phyloP scores from a whole-genome alignment of 2,113 vertebrate genomes.

The Pelmatolapia mariae region DNA sequence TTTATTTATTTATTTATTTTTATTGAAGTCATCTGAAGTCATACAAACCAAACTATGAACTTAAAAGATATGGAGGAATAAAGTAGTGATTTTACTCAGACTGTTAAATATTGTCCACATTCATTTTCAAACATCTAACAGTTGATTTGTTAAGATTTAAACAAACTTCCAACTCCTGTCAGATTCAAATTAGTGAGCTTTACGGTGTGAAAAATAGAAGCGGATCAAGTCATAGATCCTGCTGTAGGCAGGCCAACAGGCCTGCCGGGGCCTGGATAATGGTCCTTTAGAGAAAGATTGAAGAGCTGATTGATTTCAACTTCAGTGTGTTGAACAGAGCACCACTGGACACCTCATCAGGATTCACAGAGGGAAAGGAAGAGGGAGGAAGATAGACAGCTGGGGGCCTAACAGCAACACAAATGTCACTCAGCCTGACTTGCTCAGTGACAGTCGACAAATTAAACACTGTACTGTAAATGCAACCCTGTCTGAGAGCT shows the following conservation, averaged over 20 bases:
- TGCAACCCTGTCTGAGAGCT: slow-evolving; percentile 23
- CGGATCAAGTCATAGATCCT: slow-evolving; percentile 17
- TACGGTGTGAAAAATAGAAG: background rate
- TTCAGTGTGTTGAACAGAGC: slow-evolving; percentile 43
- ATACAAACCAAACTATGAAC: background rate
- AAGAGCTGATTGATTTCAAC: slow-evolving; percentile 70
- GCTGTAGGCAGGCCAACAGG: slow-evolving; percentile 16
- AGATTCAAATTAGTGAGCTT: background rate
- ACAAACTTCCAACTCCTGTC: background rate
- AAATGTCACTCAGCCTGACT: slow-evolving; percentile 46
- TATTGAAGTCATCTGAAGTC: background rate
- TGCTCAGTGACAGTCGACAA: slow-evolving; percentile 14
- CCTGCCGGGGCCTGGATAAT: slow-evolving; percentile 38
- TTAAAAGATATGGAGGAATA: background rate
- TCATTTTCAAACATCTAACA: background rate
- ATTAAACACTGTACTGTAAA: slow-evolving; percentile 49
- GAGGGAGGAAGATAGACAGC: slow-evolving; percentile 10
- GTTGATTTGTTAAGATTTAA: background rate
- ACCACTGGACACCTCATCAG: slow-evolving; percentile 42
- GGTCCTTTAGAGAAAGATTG: slow-evolving; percentile 59
- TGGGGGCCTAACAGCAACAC: slow-evolving; percentile 46
- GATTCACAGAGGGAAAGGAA: slow-evolving; percentile 41
- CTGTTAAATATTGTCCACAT: background rate
- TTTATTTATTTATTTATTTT: background rate
- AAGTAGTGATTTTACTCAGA: background rate